Conservation (phyloP, 2,113 vertebrate genomes). For the Rhinoderma darwinii region DNA sequence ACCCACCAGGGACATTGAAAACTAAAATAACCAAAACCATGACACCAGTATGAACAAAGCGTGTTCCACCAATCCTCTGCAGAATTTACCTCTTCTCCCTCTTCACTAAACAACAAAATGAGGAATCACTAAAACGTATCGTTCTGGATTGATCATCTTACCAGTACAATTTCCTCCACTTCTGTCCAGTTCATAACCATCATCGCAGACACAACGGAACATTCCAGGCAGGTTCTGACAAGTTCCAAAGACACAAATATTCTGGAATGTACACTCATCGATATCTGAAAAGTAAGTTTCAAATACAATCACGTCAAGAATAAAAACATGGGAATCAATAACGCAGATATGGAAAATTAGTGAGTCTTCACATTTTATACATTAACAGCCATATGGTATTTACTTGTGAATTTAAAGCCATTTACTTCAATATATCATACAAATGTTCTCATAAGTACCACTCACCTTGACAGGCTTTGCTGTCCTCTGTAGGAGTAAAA, state of each 20-base stretch:
- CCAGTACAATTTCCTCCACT: slow-evolving; percentile 92
- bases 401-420: neutral
- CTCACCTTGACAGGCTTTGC: slow-evolving; percentile 87
- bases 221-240: slow-evolving; percentile 94
- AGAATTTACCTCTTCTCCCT: neutral
- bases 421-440: neutral
- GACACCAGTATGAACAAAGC: neutral
- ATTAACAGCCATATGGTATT: neutral
- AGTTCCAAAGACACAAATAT: slow-evolving; percentile 89
- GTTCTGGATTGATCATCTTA: slow-evolving; percentile 59
- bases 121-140: neutral
- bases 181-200: slow-evolving; percentile 89
- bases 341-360: neutral
- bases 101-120: neutral
- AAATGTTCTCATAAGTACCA: neutral
- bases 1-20: neutral
- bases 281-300: slow-evolving; percentile 77
- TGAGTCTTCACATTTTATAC: neutral
- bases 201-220: slow-evolving; percentile 89
- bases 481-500: slow-evolving; percentile 89
- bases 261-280: slow-evolving; percentile 91
- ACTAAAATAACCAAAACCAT: neutral
- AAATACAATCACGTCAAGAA: neutral
- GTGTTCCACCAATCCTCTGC: neutral
- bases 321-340: too few relatives aligned